These are phyloP conservation scores for Psammodynastes pulverulentus DNA, from an alignment of 2,113 vertebrate species.

Conservation along the genomic window DNA sequence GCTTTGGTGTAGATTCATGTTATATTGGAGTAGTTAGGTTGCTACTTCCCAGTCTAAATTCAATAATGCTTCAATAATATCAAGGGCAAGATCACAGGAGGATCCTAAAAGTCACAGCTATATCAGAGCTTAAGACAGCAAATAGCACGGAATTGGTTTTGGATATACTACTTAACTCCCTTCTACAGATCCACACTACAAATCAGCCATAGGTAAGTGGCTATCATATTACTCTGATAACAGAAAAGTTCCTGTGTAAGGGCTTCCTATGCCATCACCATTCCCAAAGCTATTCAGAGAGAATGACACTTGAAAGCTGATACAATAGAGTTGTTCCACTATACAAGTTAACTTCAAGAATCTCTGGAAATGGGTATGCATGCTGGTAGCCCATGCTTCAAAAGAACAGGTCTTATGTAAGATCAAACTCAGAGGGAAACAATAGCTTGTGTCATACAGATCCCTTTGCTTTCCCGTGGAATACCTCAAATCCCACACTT, in stretches of 20 bases:
- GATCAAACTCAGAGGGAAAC: slow-evolving; percentile 23
- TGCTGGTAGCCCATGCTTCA: slow-evolving; percentile 1
- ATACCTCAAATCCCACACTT: slow-evolving; percentile 52
- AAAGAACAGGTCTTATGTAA: slow-evolving; percentile 26
- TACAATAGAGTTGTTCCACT: not conserved
- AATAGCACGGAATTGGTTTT: not conserved
- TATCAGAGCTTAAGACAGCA: not conserved
- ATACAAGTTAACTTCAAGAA: slow-evolving; percentile 2
- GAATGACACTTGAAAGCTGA: not conserved
- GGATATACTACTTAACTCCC: not conserved
- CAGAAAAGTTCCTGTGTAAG: not conserved
- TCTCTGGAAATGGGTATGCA: slow-evolving; percentile 1
- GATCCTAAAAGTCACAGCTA: not conserved
- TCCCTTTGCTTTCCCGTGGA: slow-evolving; percentile 49
- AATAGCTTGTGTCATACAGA: slow-evolving; percentile 29
- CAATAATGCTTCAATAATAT: not conserved
- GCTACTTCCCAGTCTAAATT: not conserved
- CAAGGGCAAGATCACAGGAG: not conserved
- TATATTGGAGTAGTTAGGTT: not conserved
- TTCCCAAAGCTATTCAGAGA: not conserved
- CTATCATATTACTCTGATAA: not conserved
- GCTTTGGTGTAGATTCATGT: not conserved
- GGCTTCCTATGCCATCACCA: not conserved
- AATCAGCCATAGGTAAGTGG: not conserved
- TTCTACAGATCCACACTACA: not conserved